Percentiles rank a stretch among this genome's conserved stretches.
Conservation (phyloP, 1,140 invertebrate genomes). For the Spodoptera frugiperda region DNA sequence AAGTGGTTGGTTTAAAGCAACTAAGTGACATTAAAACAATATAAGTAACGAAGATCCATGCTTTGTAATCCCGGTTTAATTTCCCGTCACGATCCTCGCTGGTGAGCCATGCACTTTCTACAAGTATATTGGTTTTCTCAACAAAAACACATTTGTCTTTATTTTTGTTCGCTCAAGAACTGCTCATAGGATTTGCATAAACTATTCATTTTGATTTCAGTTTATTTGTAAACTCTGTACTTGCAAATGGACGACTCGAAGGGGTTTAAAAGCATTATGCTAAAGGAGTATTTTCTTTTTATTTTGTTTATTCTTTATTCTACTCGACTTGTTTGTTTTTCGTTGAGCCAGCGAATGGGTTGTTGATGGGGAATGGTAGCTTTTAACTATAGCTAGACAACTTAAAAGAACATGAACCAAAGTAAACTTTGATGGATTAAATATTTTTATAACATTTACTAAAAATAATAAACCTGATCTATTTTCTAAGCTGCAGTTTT, state of each 20-base stretch:
- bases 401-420: not conserved
- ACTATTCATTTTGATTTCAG: slow-evolving; percentile 38
- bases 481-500: not conserved
- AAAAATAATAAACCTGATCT: not conserved
- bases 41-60: not conserved
- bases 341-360: not conserved
- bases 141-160: slow-evolving; percentile 39
- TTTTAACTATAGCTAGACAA: slow-evolving; percentile 15
- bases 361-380: slow-evolving; percentile 2
- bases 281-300: slow-evolving; percentile 23
- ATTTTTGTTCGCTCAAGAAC: slow-evolving; percentile 34
- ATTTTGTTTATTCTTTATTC: slow-evolving; percentile 21
- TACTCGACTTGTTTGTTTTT: not conserved
- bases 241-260: slow-evolving; percentile 37
- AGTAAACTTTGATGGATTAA: too few relatives aligned
- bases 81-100: slow-evolving; percentile 3
- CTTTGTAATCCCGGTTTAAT: slow-evolving; percentile 1
- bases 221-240: slow-evolving; percentile 37
- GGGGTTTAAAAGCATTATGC: slow-evolving; percentile 33
- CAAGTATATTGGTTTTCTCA: slow-evolving; percentile 38
- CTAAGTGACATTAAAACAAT: not conserved
- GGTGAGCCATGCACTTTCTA: slow-evolving; percentile 6
- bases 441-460: not conserved
- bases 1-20: not conserved
- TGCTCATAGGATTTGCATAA: slow-evolving; percentile 33